Conservation (phyloP, 2,888 invertebrate genomes). For the Rhaphigaster nebulosa region DNA sequence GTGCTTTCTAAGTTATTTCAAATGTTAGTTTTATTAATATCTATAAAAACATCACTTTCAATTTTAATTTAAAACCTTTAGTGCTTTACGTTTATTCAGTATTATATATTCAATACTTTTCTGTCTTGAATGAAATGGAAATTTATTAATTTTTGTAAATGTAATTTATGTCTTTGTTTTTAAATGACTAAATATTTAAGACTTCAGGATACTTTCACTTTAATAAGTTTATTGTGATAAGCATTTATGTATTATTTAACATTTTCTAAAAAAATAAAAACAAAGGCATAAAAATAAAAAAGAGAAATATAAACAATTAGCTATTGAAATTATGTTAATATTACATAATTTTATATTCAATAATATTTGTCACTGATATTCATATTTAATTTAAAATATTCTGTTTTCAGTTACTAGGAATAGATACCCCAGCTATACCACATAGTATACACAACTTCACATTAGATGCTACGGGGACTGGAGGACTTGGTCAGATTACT, state of each 20-base stretch:
- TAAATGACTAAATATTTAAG: neutral
- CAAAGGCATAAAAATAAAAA: too few relatives aligned
- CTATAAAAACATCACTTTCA: neutral
- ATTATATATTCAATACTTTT: neutral
- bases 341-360: neutral
- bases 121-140: neutral
- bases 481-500: constrained; percentile 88
- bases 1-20: neutral
- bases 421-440: constrained; percentile 84
- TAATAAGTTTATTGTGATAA: neutral
- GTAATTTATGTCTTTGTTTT: neutral
- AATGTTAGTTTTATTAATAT: neutral
- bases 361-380: neutral
- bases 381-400: neutral
- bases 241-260: neutral
- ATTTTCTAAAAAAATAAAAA: neutral
- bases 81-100: neutral
- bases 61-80: neutral
- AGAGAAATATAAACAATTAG: too few relatives aligned
- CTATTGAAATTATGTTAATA: neutral
- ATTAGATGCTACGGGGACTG: constrained; percentile 81
- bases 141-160: neutral
- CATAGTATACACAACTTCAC: constrained; percentile 89
- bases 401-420: constrained; percentile 73
- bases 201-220: neutral